These are phyloP conservation scores for Lasius fuliginosus DNA, from an alignment of 2,888 invertebrate genomes.

Conservation along the genomic window DNA sequence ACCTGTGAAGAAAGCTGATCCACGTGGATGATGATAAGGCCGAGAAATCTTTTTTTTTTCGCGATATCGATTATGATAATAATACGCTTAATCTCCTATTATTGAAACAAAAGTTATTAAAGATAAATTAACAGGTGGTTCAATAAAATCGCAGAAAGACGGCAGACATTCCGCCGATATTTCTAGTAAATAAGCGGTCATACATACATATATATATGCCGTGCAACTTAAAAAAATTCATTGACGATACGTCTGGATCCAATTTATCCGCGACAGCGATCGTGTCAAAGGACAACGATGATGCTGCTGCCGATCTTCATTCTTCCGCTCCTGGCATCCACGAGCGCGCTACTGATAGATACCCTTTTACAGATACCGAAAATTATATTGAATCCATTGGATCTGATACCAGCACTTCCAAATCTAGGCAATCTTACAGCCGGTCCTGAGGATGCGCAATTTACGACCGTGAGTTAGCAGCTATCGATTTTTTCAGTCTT, in stretches of 20 bases:
- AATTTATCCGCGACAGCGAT: background rate
- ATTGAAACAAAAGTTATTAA: slow-evolving; percentile 11
- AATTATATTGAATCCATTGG: background rate
- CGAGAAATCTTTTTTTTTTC: background rate
- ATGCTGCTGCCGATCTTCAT: slow-evolving; percentile 4
- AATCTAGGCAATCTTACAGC: background rate
- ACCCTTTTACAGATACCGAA: background rate
- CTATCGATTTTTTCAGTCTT: background rate
- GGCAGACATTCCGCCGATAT: background rate
- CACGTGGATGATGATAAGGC: background rate
- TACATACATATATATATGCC: background rate
- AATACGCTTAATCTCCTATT: background rate
- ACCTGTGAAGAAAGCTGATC: background rate
- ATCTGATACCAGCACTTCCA: background rate
- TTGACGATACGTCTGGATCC: background rate
- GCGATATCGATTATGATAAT: background rate
- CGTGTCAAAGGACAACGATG: background rate
- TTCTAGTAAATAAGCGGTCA: background rate
- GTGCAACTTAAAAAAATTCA: background rate
- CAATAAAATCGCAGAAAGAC: background rate
- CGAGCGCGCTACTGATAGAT: background rate
- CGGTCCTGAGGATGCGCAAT: background rate
- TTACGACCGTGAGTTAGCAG: slow-evolving; percentile 12
- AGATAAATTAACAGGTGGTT: slow-evolving; percentile 3
- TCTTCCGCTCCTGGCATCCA: background rate